Percentiles rank a stretch among this genome's conserved stretches.
phyloP scores from a whole-genome alignment of 2,113 vertebrate species.

The Scalopus aquaticus region DNA sequence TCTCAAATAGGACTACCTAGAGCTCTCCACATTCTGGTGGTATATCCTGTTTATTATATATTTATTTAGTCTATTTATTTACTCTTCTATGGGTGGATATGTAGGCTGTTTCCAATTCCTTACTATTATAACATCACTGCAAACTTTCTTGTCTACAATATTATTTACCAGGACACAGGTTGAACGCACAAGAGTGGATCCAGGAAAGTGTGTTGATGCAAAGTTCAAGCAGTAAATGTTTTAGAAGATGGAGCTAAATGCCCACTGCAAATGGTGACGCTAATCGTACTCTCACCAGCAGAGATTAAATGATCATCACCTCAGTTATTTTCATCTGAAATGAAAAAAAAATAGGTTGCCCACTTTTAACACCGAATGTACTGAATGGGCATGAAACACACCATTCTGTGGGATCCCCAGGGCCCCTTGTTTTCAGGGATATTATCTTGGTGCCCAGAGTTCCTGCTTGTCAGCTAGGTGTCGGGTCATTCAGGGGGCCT shows the following conservation, averaged over 20 bases:
- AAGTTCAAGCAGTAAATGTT: neutral
- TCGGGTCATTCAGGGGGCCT: too few species aligned
- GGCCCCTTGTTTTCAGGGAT: too few species aligned
- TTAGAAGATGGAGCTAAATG: neutral
- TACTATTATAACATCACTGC: neutral
- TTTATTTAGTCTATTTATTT: neutral
- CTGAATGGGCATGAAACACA: neutral
- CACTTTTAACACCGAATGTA: neutral
- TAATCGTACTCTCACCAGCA: neutral
- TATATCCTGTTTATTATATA: neutral
- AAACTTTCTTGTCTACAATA: neutral
- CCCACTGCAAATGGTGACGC: neutral
- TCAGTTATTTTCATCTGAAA: neutral
- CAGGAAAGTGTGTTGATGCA: neutral
- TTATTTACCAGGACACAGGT: neutral
- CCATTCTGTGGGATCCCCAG: neutral
- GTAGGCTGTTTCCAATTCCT: slow-evolving; percentile 11
- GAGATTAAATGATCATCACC: neutral
- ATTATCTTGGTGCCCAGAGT: too few species aligned
- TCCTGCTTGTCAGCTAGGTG: too few species aligned
- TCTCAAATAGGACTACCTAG: neutral
- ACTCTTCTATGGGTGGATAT: neutral
- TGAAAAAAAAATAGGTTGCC: neutral
- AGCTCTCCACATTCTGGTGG: neutral
- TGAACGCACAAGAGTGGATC: neutral